Evolutionary conservation across 2,113 vertebrate genomes (phyloP).

Genomic region (Leptodactylus fuscus): DNA sequence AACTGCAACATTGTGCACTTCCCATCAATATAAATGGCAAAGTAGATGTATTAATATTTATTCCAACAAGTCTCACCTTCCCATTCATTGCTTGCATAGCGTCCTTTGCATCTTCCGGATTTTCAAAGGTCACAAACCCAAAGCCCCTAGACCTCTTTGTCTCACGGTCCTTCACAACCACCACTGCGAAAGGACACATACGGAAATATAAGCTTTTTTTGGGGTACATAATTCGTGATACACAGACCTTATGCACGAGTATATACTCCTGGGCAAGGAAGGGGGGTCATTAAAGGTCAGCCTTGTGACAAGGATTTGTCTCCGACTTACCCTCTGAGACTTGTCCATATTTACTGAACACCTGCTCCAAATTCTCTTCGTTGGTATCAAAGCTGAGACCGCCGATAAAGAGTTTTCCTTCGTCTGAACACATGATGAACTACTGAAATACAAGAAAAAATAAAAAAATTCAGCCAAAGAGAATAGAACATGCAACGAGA

Average conservation of each 20-base stretch:
- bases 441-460: no score
- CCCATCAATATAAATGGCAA: no score
- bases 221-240: no score
- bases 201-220: no score
- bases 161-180: slow-evolving; percentile 95
- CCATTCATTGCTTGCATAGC: slow-evolving; percentile 96
- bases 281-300: no score
- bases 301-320: no score
- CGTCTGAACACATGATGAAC: slow-evolving; percentile 87
- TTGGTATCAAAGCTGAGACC: slow-evolving; percentile 95
- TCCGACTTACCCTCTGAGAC: slow-evolving; percentile 87
- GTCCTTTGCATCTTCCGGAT: slow-evolving; percentile 93
- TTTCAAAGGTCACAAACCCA: slow-evolving; percentile 96
- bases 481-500: no score
- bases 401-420: slow-evolving; percentile 96
- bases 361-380: slow-evolving; percentile 88
- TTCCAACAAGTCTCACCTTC: slow-evolving; percentile 82
- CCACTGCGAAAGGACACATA: slow-evolving; percentile 70
- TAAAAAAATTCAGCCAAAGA: no score
- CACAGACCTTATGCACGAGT: no score
- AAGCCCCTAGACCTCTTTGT: slow-evolving; percentile 93
- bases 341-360: slow-evolving; percentile 93
- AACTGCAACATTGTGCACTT: no score
- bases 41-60: no score
- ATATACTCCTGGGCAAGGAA: no score